Conservation (phyloP, 2,888 invertebrate species). For the Heliconius hortense region DNA sequence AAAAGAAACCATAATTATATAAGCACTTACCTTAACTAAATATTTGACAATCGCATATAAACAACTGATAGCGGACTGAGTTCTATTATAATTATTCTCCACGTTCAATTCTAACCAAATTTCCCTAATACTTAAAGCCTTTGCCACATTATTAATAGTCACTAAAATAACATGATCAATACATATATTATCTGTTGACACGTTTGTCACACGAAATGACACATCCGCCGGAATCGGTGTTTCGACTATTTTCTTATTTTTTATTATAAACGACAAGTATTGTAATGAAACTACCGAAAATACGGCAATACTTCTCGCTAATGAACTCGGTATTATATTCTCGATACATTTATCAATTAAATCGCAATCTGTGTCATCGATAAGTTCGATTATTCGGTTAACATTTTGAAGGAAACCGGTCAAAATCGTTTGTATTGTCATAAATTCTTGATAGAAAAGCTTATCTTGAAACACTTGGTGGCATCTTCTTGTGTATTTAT, state of each 20-base stretch:
- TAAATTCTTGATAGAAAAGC: slow-evolving; percentile 73
- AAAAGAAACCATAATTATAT: neutral
- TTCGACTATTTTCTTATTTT: slow-evolving; percentile 75
- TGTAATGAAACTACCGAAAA: slow-evolving; percentile 75
- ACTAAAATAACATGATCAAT: slow-evolving; percentile 68
- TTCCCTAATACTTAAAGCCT: slow-evolving; percentile 64
- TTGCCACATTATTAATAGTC: slow-evolving; percentile 67
- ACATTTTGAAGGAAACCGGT: slow-evolving; percentile 62
- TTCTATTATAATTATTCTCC: slow-evolving; percentile 69
- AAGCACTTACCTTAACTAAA: slow-evolving; percentile 65
- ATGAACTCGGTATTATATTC: slow-evolving; percentile 58
- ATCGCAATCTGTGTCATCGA: slow-evolving; percentile 72
- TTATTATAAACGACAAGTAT: slow-evolving; percentile 75
- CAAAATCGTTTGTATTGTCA: slow-evolving; percentile 65
- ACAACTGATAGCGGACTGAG: slow-evolving; percentile 76
- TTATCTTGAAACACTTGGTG: slow-evolving; percentile 79
- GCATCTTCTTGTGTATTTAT: slow-evolving; percentile 73
- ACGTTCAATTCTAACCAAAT: slow-evolving; percentile 73
- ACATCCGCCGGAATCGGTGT: slow-evolving; percentile 71
- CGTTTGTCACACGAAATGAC: slow-evolving; percentile 59
- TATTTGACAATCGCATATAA: slow-evolving; percentile 74
- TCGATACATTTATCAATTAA: slow-evolving; percentile 72
- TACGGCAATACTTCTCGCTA: slow-evolving; percentile 67
- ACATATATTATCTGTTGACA: slow-evolving; percentile 62
- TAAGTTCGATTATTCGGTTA: slow-evolving; percentile 56